Evolutionary conservation across 2,888 invertebrate species (phyloP).

Genomic region (Parelbella ahira): DNA sequence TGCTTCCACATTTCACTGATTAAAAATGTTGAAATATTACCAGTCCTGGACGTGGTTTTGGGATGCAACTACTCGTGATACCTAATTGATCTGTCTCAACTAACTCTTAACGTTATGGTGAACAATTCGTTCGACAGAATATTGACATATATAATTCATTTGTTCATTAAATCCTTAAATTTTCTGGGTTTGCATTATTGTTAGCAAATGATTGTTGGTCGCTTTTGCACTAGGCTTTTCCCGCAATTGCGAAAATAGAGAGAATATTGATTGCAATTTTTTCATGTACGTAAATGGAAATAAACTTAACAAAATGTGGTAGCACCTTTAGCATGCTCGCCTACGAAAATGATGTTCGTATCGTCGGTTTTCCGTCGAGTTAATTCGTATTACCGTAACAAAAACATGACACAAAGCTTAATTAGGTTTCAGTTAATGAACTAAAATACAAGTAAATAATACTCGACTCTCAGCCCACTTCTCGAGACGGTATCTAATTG

Average conservation of each 20-base stretch:
- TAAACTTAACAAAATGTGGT: neutral
- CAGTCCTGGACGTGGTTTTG: neutral
- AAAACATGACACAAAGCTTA: constrained; percentile 1
- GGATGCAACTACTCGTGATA: neutral
- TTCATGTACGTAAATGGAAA: too few species aligned
- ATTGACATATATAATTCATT: too few species aligned
- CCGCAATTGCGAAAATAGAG: too few species aligned
- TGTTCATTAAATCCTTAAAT: too few species aligned
- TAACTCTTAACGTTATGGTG: too few species aligned
- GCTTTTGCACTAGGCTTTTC: too few species aligned
- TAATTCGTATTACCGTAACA: neutral
- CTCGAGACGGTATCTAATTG: too few species aligned
- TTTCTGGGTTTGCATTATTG: too few species aligned
- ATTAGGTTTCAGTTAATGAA: constrained; percentile 1
- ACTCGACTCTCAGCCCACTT: neutral
- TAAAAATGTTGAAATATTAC: neutral
- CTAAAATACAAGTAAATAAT: neutral
- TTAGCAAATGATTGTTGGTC: too few species aligned
- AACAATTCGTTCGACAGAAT: too few species aligned
- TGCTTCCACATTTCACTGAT: neutral
- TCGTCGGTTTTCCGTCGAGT: neutral
- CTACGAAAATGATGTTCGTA: neutral
- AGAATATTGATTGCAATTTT: neutral
- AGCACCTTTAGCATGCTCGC: neutral
- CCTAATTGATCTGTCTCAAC: too few species aligned